Percentiles rank a stretch among this genome's conserved stretches.
These are phyloP conservation scores for Eutolmus rufibarbis DNA, from an alignment of 2,888 invertebrate genomes.

Conservation along the genomic window DNA sequence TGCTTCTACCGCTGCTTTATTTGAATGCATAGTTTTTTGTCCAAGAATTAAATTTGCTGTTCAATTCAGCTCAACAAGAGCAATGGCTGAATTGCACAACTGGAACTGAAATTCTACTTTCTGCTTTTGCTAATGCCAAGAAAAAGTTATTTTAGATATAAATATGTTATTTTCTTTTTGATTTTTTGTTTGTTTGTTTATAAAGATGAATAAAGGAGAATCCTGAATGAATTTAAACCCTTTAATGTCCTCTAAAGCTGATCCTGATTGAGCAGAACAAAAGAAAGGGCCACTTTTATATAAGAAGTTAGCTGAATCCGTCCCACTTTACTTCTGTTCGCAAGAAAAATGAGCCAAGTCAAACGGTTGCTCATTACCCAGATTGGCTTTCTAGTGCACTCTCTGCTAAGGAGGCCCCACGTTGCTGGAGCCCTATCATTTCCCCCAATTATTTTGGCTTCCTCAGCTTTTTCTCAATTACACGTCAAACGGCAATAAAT, in stretches of 20 bases:
- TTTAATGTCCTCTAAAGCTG: background rate
- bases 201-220: background rate
- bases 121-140: too few species aligned
- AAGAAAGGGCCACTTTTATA: background rate
- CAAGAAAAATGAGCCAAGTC: background rate
- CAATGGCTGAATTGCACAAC: too few species aligned
- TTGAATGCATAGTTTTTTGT: too few species aligned
- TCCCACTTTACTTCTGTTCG: background rate
- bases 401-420: background rate
- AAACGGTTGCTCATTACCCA: background rate
- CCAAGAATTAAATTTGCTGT: too few species aligned
- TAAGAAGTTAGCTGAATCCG: background rate
- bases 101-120: too few species aligned
- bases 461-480: conserved; percentile 3
- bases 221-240: background rate
- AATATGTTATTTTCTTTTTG: too few species aligned
- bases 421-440: background rate
- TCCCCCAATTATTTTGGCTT: background rate
- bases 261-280: background rate
- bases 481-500: conserved; percentile 21
- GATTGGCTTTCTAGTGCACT: background rate
- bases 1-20: too few species aligned
- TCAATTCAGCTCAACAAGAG: too few species aligned
- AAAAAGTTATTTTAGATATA: too few species aligned
- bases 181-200: too few species aligned